Evolutionary conservation across 2,113 vertebrate genomes (phyloP).

Genomic region (Pangasianodon gigas): DNA sequence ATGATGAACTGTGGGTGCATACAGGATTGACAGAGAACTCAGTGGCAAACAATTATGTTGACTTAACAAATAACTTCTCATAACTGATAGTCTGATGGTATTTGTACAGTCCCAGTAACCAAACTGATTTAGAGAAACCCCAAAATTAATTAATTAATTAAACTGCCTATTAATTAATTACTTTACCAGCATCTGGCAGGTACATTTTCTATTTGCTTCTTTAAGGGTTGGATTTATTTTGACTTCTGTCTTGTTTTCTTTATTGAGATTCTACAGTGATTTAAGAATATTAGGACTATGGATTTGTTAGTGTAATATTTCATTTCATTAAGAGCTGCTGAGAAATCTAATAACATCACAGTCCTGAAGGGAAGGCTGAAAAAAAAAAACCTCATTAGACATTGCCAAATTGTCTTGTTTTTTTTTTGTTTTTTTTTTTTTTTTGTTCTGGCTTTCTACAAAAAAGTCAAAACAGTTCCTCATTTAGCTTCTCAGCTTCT

Average conservation of each 20-base stretch:
- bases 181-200: background rate
- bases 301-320: slow-evolving; percentile 28
- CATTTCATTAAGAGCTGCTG: background rate
- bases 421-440: background rate
- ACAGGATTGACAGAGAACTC: background rate
- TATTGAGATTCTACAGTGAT: slow-evolving; percentile 23
- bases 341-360: background rate
- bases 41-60: background rate
- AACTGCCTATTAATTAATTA: background rate
- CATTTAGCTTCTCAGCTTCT: background rate
- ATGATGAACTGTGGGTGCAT: background rate
- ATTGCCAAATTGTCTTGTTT: background rate
- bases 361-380: background rate
- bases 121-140: background rate
- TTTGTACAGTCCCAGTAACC: background rate
- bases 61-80: background rate
- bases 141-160: background rate
- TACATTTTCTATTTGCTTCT: background rate
- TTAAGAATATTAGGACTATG: background rate
- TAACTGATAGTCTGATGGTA: too few relatives aligned
- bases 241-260: background rate
- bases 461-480: background rate
- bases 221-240: slow-evolving; percentile 20
- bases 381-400: background rate
- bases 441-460: background rate